These are phyloP conservation scores for Merodon equestris DNA, from an alignment of 2,888 invertebrate species.

Conservation along the genomic window DNA sequence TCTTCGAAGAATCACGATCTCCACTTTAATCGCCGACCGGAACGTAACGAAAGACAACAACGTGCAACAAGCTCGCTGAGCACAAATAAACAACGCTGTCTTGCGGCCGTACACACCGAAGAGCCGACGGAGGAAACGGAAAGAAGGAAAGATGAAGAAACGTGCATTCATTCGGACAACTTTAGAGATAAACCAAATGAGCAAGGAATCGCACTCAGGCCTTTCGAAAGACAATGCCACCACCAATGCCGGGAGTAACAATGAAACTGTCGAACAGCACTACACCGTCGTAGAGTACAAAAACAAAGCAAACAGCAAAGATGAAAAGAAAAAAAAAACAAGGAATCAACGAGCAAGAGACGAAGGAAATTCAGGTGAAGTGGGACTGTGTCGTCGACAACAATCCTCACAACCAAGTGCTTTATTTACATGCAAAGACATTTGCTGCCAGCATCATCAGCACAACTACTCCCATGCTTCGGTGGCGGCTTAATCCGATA, in stretches of 20 bases:
- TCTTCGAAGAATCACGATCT: constrained; percentile 63
- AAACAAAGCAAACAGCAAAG: background rate
- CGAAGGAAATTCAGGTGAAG: constrained; percentile 60
- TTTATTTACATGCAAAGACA: constrained; percentile 63
- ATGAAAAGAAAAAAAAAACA: constrained; percentile 10
- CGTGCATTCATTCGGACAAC: constrained; percentile 66
- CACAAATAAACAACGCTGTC: constrained; percentile 51
- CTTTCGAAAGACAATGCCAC: constrained; percentile 54
- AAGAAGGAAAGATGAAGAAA: constrained; percentile 39
- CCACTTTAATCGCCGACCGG: constrained; percentile 64
- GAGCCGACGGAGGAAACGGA: constrained; percentile 4
- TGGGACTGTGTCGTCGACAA: constrained; percentile 32
- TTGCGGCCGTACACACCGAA: background rate
- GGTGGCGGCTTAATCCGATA: constrained; percentile 35
- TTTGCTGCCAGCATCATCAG: constrained; percentile 12
- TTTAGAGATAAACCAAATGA: constrained; percentile 64
- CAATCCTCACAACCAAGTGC: constrained; percentile 31
- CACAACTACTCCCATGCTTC: too few relatives aligned
- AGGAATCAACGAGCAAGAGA: background rate
- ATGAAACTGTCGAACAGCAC: constrained; percentile 49
- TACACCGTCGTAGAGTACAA: constrained; percentile 7
- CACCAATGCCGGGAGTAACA: constrained; percentile 17
- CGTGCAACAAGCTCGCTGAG: constrained; percentile 64
- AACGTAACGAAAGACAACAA: constrained; percentile 58
- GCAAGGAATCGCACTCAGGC: constrained; percentile 63